Base-by-base conservation (phyloP, 2,888 invertebrate genomes). In the Lobophora halterata region DNA sequence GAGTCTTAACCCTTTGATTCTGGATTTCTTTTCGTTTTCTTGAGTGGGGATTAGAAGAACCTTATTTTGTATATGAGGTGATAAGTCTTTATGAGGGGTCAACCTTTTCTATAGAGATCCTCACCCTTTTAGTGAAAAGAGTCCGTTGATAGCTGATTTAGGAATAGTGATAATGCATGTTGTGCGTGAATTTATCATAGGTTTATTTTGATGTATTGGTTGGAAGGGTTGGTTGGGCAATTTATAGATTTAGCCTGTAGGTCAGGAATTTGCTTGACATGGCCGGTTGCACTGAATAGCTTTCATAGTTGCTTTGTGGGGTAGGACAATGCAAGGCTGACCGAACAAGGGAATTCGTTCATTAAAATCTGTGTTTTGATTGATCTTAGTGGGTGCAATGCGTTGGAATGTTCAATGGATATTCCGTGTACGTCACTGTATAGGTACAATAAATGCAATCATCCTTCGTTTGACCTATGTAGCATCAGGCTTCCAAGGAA, bases 31-130 rank as follows among this genome's bases (percentile, higher is more conserved):
- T 65, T 79, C 48, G 67, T 52, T 45, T 55, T 62, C 30, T 41
- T 39, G 43, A 35, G 59, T 44, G 43, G 21, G 81, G 85, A 87
- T 87, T 86, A 86, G 79, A 75, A 75, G 64, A 79, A 79, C 86
- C 81, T 86, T 87, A 86, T 85, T 87, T 86, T 87, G 87, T 87
- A 85, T 85, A 85, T 83, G 85, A 86, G 80, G 87, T 86, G 87
- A 87, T 87, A 87, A 86, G 87, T 87, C 87, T 86, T 86, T 87
- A 87, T 85, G 87, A 87, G 82, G 88, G 87, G 87, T 87, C 87
- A 87, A 86, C 87, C 87, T 85, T 87, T 87, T 86, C 86, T 83
- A 83, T 86, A 75, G 83, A 77, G 75, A 68, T 71, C 74, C 71
- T 83, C 79, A 86, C 87, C 87, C 87, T 87, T 87, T 87, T 83